Evolutionary conservation across 2,113 vertebrate species (phyloP).

Genomic region (Pongo abelii): DNA sequence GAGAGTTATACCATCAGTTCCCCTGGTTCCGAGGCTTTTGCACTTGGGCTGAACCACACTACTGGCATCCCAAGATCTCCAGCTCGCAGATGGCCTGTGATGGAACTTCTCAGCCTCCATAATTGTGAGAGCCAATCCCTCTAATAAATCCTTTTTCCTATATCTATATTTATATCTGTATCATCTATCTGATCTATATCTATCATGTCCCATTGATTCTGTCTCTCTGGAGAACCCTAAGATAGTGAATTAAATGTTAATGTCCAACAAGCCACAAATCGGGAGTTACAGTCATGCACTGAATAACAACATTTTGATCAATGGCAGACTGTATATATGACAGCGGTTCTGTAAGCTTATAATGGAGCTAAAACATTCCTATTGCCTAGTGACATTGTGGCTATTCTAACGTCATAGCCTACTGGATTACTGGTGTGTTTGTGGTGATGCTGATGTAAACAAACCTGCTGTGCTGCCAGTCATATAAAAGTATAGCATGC

Average conservation of each 20-base stretch:
- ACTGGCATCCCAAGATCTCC: too few relatives aligned
- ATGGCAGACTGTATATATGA: neutral
- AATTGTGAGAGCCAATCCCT: neutral
- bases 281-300: neutral
- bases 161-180: neutral
- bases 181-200: too few relatives aligned
- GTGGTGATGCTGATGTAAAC: too few relatives aligned
- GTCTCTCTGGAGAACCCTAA: neutral
- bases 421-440: too few relatives aligned
- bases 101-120: neutral
- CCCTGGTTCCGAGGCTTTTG: too few relatives aligned
- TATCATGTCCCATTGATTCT: neutral
- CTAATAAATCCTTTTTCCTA: neutral
- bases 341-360: neutral
- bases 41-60: too few relatives aligned
- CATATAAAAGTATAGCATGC: neutral
- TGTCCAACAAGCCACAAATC: neutral
- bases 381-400: neutral
- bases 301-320: neutral
- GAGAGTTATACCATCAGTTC: too few relatives aligned
- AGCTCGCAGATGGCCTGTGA: too few relatives aligned
- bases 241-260: neutral
- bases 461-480: too few relatives aligned
- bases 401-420: neutral
- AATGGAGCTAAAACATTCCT: neutral